Conservation (phyloP, 2,113 vertebrate genomes). For the Balaenoptera acutorostrata region DNA sequence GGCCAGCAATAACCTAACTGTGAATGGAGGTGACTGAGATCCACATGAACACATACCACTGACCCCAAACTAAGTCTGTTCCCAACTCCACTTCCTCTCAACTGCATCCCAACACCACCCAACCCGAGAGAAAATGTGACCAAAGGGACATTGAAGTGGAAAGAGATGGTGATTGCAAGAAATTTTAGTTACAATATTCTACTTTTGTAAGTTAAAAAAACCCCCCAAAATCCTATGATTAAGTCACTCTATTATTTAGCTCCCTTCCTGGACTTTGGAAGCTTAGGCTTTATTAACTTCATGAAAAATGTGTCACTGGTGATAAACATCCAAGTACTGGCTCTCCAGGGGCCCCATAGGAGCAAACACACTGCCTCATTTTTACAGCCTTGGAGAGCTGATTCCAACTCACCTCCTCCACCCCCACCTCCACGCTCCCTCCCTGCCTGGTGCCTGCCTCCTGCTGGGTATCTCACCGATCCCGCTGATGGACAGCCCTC, state of each 20-base stretch:
- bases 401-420: background rate
- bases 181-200: background rate
- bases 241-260: background rate
- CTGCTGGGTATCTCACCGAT: fast-evolving
- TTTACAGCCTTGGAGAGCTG: background rate
- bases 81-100: background rate
- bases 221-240: fast-evolving
- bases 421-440: fast-evolving
- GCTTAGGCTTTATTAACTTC: no score
- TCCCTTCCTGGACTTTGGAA: background rate
- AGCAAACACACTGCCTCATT: background rate
- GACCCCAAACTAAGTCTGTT: background rate
- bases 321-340: no score
- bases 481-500: background rate
- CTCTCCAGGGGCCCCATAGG: background rate
- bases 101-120: background rate
- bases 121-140: background rate
- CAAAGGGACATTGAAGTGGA: background rate
- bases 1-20: background rate
- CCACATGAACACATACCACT: no score
- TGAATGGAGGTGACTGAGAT: background rate
- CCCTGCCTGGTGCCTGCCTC: background rate
- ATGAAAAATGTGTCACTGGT: background rate
- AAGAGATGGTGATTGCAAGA: background rate
- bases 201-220: background rate